Conservation (phyloP, 2,113 vertebrate genomes). For the Phylloscopus trochilus region DNA sequence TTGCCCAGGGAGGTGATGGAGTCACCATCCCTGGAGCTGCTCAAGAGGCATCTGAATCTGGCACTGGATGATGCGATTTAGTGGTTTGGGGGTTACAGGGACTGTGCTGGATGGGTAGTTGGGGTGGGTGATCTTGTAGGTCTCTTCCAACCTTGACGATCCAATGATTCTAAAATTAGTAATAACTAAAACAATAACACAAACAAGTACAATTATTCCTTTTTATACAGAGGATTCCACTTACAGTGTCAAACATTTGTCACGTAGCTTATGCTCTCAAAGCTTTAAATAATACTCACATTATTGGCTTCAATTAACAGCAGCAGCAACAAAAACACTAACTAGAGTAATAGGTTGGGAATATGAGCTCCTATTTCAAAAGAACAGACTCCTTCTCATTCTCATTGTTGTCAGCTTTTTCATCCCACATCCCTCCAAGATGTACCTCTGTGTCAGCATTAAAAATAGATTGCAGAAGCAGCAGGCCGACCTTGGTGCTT, state of each 20-base stretch:
- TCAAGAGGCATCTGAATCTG: not conserved
- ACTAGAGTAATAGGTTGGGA: not conserved
- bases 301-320: not conserved
- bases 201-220: not conserved
- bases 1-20: not conserved
- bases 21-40: not conserved
- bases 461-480: not conserved
- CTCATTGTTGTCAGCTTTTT: not conserved
- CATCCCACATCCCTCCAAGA: not conserved
- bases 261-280: not conserved
- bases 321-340: not conserved
- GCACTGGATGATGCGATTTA: fast-evolving
- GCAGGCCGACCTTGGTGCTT: not conserved
- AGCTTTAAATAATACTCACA: not conserved
- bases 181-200: not conserved
- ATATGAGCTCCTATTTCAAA: not conserved
- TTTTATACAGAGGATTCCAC: not conserved
- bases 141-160: not conserved
- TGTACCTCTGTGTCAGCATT: not conserved
- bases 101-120: not conserved
- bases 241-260: not conserved
- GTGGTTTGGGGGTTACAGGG: not conserved
- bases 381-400: not conserved
- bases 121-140: not conserved
- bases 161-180: not conserved